phyloP scores from a whole-genome alignment of 2,888 invertebrate genomes.

The Chironomus riparius region DNA sequence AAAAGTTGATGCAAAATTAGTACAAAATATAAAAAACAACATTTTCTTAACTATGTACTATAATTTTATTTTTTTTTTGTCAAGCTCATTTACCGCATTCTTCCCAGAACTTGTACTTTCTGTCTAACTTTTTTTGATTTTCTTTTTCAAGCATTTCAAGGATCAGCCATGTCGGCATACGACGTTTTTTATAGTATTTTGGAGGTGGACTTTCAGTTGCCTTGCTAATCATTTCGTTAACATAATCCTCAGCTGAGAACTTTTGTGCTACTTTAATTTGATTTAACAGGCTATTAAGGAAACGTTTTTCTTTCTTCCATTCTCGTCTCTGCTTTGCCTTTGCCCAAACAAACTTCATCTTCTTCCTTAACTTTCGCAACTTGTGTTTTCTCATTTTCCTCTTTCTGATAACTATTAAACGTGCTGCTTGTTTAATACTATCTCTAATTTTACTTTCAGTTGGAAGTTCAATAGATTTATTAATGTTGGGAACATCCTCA shows the following conservation, averaged over 20 bases:
- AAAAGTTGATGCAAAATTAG: too few relatives aligned
- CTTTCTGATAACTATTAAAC: conserved; percentile 64
- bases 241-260: conserved; percentile 67
- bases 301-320: conserved; percentile 64
- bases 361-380: conserved; percentile 66
- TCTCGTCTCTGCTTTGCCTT: conserved; percentile 58
- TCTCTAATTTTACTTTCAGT: conserved; percentile 32
- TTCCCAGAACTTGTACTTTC: conserved; percentile 17
- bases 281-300: conserved; percentile 59
- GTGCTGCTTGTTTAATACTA: conserved; percentile 59
- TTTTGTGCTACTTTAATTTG: conserved; percentile 63
- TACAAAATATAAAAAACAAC: too few relatives aligned
- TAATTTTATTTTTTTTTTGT: too few relatives aligned
- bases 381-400: conserved; percentile 85
- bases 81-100: neutral
- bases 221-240: conserved; percentile 51
- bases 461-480: conserved; percentile 9
- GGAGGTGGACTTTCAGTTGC: conserved; percentile 55
- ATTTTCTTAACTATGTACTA: too few relatives aligned
- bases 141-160: conserved; percentile 48
- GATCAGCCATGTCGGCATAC: conserved; percentile 58
- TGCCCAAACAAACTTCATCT: conserved; percentile 67
- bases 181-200: conserved; percentile 46
- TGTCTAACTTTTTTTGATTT: neutral
- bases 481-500: neutral